Evolutionary conservation across 1,140 invertebrate genomes (phyloP).

Genomic region (Thaumatotibia leucotreta): DNA sequence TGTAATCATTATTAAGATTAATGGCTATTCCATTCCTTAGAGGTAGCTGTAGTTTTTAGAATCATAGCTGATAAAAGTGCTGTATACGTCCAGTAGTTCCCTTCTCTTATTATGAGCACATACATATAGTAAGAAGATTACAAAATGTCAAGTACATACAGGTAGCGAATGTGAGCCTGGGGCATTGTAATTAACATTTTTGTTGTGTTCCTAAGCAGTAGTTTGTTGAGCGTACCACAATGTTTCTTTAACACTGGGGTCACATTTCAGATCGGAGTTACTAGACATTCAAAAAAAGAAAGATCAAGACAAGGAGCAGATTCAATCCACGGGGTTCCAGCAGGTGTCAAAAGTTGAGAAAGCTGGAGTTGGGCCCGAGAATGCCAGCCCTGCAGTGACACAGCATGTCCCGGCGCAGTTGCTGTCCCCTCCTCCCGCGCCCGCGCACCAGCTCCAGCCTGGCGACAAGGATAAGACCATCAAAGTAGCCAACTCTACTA

Average conservation of each 20-base stretch:
- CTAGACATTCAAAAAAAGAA: conserved; percentile 66
- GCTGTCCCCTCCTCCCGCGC: conserved; percentile 45
- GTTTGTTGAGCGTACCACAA: not conserved
- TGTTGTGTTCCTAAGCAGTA: not conserved
- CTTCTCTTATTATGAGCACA: too few relatives aligned
- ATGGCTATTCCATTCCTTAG: too few relatives aligned
- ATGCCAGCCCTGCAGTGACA: conserved; percentile 46
- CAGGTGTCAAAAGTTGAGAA: conserved; percentile 53
- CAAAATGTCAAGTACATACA: not conserved
- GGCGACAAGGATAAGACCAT: conserved; percentile 61
- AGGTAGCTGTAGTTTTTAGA: too few relatives aligned
- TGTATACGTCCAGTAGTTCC: not conserved
- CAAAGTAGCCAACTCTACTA: conserved; percentile 68
- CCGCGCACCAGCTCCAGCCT: conserved; percentile 39
- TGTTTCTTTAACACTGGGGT: conserved; percentile 19
- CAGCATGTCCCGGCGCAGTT: conserved; percentile 63
- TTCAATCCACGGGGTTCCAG: conserved; percentile 45
- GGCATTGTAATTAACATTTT: not conserved
- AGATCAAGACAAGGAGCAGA: conserved; percentile 59
- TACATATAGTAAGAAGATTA: not conserved
- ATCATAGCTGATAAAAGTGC: not conserved
- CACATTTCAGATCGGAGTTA: conserved; percentile 58
- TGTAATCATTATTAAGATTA: too few relatives aligned
- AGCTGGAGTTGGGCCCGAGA: conserved; percentile 37
- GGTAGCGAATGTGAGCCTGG: not conserved